Percentiles rank a stretch among this genome's conserved stretches.
Conservation (phyloP, 2,797 vertebrate species). For the Allobates femoralis region DNA sequence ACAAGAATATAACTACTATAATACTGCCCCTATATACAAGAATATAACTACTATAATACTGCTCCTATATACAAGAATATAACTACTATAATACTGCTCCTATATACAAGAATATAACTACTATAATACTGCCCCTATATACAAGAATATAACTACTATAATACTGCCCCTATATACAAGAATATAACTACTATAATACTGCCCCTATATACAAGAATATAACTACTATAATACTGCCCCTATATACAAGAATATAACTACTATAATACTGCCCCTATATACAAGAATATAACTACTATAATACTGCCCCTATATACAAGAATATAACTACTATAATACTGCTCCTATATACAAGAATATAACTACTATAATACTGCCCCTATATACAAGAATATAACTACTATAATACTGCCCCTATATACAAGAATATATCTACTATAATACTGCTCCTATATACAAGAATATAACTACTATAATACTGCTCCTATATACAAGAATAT, state of each 20-base stretch:
- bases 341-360: background rate
- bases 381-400: background rate
- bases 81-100: too few relatives aligned
- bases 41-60: constrained; percentile 18
- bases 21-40: constrained; percentile 2
- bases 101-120: too few relatives aligned
- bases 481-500: background rate
- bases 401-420: background rate
- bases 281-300: too few relatives aligned
- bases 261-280: too few relatives aligned
- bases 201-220: constrained; percentile 9
- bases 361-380: background rate
- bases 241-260: too few relatives aligned
- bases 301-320: too few relatives aligned
- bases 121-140: too few relatives aligned
- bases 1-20: constrained; percentile 18
- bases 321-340: too few relatives aligned
- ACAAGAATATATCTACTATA: constrained; percentile 18
- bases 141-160: too few relatives aligned
- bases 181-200: constrained; percentile 17
- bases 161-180: background rate
- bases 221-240: constrained; percentile 10
- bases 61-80: too few relatives aligned
- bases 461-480: constrained; percentile 22
- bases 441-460: background rate